Conservation (phyloP, 2,888 invertebrate species). For the Drosophila subsilvestris region DNA sequence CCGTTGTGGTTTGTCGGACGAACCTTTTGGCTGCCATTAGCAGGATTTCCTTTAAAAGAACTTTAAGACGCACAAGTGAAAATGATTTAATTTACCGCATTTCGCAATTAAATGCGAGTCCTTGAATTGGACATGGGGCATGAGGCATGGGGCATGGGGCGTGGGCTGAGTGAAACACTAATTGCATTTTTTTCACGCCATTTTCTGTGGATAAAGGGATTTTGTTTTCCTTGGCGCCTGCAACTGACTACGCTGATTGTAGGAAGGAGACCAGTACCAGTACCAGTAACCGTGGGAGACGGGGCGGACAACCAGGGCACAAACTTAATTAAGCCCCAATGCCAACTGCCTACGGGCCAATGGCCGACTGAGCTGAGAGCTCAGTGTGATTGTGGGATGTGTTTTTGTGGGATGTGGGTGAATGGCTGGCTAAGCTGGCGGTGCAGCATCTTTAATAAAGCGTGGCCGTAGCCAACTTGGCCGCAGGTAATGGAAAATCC, state of each 20-base stretch:
- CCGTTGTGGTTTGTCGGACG: slow-evolving; percentile 41
- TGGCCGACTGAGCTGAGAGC: not conserved
- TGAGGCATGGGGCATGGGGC: not conserved
- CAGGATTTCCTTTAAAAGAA: slow-evolving; percentile 26
- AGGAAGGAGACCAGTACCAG: slow-evolving; percentile 16
- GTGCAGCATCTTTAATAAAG: slow-evolving; percentile 70
- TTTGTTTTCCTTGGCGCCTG: slow-evolving; percentile 37
- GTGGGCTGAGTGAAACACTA: slow-evolving; percentile 66
- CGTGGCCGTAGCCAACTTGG: slow-evolving; percentile 67
- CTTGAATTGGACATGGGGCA: slow-evolving; percentile 48
- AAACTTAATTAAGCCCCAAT: slow-evolving; percentile 74
- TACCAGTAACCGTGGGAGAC: slow-evolving; percentile 19
- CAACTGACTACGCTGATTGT: slow-evolving; percentile 54
- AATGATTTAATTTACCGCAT: slow-evolving; percentile 74
- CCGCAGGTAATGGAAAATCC: slow-evolving; percentile 80
- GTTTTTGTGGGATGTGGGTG: not conserved
- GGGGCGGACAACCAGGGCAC: slow-evolving; percentile 27
- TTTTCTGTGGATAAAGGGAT: slow-evolving; percentile 64
- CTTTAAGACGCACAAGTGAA: slow-evolving; percentile 38
- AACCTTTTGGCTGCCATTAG: slow-evolving; percentile 33
- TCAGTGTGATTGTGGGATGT: not conserved
- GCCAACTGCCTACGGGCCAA: slow-evolving; percentile 65
- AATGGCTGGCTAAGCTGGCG: not conserved
- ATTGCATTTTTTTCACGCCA: slow-evolving; percentile 77
- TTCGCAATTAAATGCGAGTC: slow-evolving; percentile 73